A percentile compares a stretch with the other conserved stretches of the same genome.
phyloP scores from a whole-genome alignment of 1,140 invertebrate species.

The Andrena cerasifolii region DNA sequence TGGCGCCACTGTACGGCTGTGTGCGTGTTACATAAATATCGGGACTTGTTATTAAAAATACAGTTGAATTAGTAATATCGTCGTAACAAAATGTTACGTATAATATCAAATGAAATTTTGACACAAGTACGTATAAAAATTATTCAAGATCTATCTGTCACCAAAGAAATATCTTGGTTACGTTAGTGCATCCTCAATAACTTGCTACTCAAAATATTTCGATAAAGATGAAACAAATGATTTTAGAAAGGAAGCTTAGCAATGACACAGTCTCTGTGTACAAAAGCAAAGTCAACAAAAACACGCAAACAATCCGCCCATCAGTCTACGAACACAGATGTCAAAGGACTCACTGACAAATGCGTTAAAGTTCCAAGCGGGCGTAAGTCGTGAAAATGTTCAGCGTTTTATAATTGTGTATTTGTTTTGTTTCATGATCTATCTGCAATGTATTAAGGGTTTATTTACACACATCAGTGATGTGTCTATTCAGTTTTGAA shows the following conservation, averaged over 20 bases:
- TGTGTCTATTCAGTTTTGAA: too few species aligned
- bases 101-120: constrained; percentile 5
- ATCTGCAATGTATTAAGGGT: too few species aligned
- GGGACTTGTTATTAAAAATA: not conserved
- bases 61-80: not conserved
- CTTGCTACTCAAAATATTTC: not conserved
- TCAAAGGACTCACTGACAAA: constrained; percentile 85
- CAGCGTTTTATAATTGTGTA: constrained; percentile 4
- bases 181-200: not conserved
- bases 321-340: constrained; percentile 77
- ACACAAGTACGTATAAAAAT: constrained; percentile 32
- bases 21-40: constrained; percentile 40
- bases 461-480: too few species aligned
- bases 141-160: not conserved
- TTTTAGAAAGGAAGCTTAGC: constrained; percentile 35
- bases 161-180: not conserved
- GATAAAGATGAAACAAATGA: not conserved
- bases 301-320: not conserved
- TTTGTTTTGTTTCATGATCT: too few species aligned
- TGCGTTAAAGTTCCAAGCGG: constrained; percentile 83
- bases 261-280: constrained; percentile 1
- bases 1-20: not conserved
- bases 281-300: not conserved
- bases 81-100: constrained; percentile 52
- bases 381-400: constrained; percentile 71